A percentile compares a stretch with the other conserved stretches of the same genome.
These are phyloP conservation scores for Rutilus rutilus DNA, from an alignment of 2,113 vertebrate genomes.

Conservation along the genomic window DNA sequence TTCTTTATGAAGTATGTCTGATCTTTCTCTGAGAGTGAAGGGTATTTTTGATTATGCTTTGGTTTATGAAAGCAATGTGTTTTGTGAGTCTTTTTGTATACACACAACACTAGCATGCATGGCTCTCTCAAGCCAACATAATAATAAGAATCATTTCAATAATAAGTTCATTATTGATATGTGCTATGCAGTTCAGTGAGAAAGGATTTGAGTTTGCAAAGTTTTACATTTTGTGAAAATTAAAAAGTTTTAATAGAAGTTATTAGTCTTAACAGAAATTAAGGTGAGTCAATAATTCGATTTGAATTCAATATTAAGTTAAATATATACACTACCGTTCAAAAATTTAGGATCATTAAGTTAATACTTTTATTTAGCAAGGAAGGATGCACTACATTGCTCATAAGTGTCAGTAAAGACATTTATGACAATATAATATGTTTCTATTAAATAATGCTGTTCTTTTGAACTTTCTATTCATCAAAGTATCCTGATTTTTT, in stretches of 20 bases:
- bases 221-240: conserved; percentile 6
- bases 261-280: neutral
- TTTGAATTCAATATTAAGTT: neutral
- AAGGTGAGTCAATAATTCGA: neutral
- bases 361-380: neutral
- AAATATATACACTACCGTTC: neutral
- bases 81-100: neutral
- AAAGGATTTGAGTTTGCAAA: neutral
- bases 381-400: neutral
- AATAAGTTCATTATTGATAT: neutral
- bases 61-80: neutral
- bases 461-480: neutral
- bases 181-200: neutral
- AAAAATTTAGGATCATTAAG: neutral
- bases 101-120: neutral
- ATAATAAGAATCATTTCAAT: neutral
- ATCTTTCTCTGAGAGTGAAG: no score
- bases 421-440: no score
- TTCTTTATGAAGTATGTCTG: neutral
- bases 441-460: neutral
- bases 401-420: neutral
- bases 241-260: no score
- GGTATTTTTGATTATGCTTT: neutral
- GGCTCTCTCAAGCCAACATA: neutral
- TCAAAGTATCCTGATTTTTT: neutral